Percentiles rank a stretch among this genome's conserved stretches.
These are phyloP conservation scores for Theodoxus fluviatilis DNA, from an alignment of 2,888 invertebrate genomes.

Conservation along the genomic window DNA sequence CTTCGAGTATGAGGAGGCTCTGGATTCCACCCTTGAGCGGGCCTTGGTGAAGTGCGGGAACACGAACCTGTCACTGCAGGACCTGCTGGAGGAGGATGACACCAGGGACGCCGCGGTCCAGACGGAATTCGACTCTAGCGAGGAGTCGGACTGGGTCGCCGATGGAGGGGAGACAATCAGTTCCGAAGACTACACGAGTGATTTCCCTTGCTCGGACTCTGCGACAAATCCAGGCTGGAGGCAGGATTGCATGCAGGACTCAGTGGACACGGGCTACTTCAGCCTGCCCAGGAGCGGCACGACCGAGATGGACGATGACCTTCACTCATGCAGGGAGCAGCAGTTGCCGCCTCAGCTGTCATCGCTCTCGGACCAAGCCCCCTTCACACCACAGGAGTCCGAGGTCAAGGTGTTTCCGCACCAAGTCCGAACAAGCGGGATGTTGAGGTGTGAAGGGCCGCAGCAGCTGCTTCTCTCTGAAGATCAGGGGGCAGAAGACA, in stretches of 20 bases:
- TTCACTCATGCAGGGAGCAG: conserved; percentile 26
- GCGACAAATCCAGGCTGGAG: conserved; percentile 14
- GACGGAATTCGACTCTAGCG: conserved; percentile 28
- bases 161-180: conserved; percentile 19
- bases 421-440: no score
- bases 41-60: conserved; percentile 41
- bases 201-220: neutral
- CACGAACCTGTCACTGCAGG: conserved; percentile 36
- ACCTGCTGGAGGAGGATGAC: conserved; percentile 33
- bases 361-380: no score
- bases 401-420: no score
- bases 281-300: conserved; percentile 47
- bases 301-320: conserved; percentile 35
- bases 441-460: no score
- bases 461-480: no score
- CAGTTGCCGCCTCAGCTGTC: no score
- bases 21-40: conserved; percentile 22
- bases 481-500: no score
- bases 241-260: conserved; percentile 47
- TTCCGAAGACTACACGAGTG: conserved; percentile 25
- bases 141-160: conserved; percentile 19
- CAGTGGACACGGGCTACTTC: conserved; percentile 54
- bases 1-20: conserved; percentile 36
- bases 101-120: conserved; percentile 32
- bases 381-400: no score